Conservation (phyloP, 2,888 invertebrate genomes). For the Phyto melanocephala region DNA sequence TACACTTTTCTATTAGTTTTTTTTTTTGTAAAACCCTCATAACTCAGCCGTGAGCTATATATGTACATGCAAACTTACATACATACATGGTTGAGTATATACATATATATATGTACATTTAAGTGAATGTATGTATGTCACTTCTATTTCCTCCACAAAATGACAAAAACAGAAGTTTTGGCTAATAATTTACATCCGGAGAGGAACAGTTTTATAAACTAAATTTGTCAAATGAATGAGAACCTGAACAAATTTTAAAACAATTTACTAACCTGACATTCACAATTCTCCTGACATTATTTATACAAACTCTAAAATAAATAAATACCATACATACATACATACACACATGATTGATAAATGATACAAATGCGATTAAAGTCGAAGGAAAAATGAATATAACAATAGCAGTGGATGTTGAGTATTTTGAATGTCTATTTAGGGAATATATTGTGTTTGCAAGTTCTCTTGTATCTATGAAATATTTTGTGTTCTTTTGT, state of each 20-base stretch:
- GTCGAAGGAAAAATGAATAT: not conserved
- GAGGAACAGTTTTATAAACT: constrained; percentile 72
- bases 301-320: not conserved
- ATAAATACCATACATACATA: not conserved
- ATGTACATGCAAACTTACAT: not conserved
- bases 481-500: constrained; percentile 2
- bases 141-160: constrained; percentile 30
- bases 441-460: not conserved
- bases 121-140: not conserved
- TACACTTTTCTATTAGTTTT: not conserved
- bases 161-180: constrained; percentile 69
- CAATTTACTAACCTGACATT: constrained; percentile 34
- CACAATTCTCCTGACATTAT: constrained; percentile 12
- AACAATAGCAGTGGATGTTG: not conserved
- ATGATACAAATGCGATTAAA: constrained; percentile 9
- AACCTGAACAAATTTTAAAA: constrained; percentile 64
- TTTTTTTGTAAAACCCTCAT: constrained; percentile 11
- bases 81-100: not conserved
- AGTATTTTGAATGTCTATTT: constrained; percentile 1
- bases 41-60: constrained; percentile 2
- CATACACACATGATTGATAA: not conserved
- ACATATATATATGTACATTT: too few relatives aligned
- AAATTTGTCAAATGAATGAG: constrained; percentile 71
- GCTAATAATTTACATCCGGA: constrained; percentile 76
- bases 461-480: not conserved